Conservation (phyloP, 2,888 invertebrate genomes). For the Imbricaverruca yamaguchii region DNA sequence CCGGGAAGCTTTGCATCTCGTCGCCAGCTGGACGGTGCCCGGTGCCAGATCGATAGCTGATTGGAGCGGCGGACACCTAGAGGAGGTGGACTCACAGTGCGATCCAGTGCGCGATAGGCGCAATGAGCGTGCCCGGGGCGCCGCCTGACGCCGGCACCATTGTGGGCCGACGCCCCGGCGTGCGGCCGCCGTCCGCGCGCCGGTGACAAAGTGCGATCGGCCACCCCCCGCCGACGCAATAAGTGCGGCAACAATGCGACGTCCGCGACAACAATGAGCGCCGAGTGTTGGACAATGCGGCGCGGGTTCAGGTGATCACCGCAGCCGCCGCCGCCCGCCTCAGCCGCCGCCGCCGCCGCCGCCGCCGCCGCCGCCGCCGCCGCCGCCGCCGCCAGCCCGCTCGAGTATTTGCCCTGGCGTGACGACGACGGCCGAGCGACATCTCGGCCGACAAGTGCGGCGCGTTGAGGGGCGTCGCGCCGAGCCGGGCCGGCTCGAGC, state of each 20-base stretch:
- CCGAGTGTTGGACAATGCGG: background rate
- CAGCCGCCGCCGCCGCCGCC: background rate
- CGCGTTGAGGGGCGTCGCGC: background rate
- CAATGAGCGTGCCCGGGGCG: background rate
- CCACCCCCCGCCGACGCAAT: conserved; percentile 6
- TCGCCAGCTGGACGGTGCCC: background rate
- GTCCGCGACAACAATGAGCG: background rate
- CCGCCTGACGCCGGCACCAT: background rate
- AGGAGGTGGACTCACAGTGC: background rate
- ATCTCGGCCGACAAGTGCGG: background rate
- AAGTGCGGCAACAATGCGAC: background rate
- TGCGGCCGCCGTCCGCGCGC: background rate
- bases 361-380: background rate
- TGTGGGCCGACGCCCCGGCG: background rate
- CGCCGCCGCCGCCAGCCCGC: background rate
- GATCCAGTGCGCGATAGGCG: background rate
- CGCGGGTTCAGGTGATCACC: background rate
- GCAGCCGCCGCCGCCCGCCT: background rate
- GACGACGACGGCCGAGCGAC: background rate
- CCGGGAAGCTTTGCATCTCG: background rate
- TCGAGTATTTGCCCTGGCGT: background rate
- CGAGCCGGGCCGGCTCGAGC: background rate
- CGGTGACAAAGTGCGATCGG: conserved; percentile 15
- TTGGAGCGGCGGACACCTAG: too few species aligned
- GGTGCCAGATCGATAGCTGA: background rate